Percentiles rank a stretch among this genome's conserved stretches.
Evolutionary conservation across 1,140 invertebrate genomes (phyloP).

Genomic region (Drosophila littoralis): DNA sequence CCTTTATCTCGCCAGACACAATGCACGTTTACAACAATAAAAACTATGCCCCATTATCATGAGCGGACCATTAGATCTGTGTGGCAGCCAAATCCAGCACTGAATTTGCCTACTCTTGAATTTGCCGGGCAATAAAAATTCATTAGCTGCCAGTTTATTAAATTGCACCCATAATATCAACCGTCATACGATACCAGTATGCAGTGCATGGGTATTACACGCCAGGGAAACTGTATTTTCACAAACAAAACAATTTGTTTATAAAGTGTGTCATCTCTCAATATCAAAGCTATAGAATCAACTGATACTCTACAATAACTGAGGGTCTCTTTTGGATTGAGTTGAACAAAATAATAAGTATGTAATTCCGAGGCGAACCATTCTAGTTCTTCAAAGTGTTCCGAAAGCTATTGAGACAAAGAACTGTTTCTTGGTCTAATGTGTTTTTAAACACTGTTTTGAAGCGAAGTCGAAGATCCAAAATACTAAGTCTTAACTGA

Average conservation of each 20-base stretch:
- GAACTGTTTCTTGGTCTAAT: no score
- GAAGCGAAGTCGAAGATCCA: no score
- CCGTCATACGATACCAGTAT: conserved; percentile 4
- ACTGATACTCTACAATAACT: background rate
- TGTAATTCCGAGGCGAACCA: no score
- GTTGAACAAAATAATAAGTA: background rate
- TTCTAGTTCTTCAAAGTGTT: no score
- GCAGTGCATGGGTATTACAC: background rate
- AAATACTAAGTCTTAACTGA: no score
- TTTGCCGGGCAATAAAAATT: conserved; percentile 39
- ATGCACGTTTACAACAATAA: conserved; percentile 26
- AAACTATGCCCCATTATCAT: conserved; percentile 11
- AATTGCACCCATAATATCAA: conserved; percentile 39
- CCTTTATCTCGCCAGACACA: conserved; percentile 65
- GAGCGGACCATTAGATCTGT: conserved; percentile 1
- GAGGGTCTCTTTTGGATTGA: background rate
- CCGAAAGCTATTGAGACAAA: no score
- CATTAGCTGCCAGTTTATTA: conserved; percentile 41
- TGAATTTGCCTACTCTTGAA: conserved; percentile 8
- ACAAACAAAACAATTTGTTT: conserved; percentile 47
- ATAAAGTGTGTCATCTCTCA: conserved; percentile 37
- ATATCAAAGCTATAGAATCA: conserved; percentile 6
- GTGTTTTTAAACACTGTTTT: no score
- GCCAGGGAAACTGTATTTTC: conserved; percentile 20
- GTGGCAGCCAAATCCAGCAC: conserved; percentile 2